These are phyloP conservation scores for Stylophora pistillata DNA, from an alignment of 64 coral and sea anemone genomes.

Conservation along the genomic window DNA sequence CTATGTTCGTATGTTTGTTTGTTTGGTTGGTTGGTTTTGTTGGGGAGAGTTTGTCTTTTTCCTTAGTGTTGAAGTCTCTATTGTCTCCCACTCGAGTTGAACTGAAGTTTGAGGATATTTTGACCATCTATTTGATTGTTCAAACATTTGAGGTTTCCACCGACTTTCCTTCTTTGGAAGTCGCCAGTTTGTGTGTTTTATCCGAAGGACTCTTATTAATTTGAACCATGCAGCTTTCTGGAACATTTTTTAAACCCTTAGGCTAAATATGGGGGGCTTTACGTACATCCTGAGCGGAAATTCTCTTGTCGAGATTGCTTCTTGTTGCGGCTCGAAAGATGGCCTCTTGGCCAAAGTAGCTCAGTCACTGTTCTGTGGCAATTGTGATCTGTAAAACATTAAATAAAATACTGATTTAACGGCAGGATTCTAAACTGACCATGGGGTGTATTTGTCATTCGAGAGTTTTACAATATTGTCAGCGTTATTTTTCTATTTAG, in stretches of 20 bases:
- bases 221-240: background rate
- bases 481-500: too few species aligned
- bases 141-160: too few species aligned
- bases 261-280: background rate
- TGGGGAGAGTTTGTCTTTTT: too few species aligned
- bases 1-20: background rate
- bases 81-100: too few species aligned
- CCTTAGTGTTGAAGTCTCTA: too few species aligned
- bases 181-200: too few species aligned
- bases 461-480: background rate
- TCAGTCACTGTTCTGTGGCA: background rate
- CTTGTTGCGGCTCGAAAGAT: background rate
- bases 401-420: slow-evolving; percentile 18
- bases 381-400: background rate
- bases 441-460: slow-evolving; percentile 3
- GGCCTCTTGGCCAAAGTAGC: background rate
- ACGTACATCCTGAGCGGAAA: slow-evolving; percentile 4
- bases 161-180: too few species aligned
- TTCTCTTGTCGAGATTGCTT: background rate
- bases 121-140: too few species aligned
- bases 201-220: too few species aligned
- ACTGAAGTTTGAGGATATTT: too few species aligned
- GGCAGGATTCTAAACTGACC: background rate
- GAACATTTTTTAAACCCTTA: background rate
- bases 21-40: background rate